Percentiles rank a stretch among this genome's conserved stretches.
These are phyloP conservation scores for Agrotis exclamationis DNA, from an alignment of 2,888 invertebrate genomes.

Conservation along the genomic window DNA sequence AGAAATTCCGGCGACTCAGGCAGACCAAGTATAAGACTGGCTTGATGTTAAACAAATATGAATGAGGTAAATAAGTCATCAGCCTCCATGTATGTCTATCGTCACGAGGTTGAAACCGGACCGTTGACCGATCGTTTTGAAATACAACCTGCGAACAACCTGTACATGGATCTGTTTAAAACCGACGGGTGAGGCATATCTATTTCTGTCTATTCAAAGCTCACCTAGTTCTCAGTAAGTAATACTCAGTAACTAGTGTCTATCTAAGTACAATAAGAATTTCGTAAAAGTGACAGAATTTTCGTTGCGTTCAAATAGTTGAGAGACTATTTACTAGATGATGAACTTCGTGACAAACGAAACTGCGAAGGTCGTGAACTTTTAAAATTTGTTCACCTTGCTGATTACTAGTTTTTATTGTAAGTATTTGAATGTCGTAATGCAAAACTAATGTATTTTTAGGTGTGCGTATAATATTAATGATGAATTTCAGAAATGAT, in stretches of 20 bases:
- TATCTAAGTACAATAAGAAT: slow-evolving; percentile 40
- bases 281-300: slow-evolving; percentile 60
- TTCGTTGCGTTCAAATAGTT: slow-evolving; percentile 32
- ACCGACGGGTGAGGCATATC: slow-evolving; percentile 49
- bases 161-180: slow-evolving; percentile 60
- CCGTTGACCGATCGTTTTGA: slow-evolving; percentile 68
- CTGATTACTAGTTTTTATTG: slow-evolving; percentile 66
- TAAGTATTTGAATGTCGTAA: slow-evolving; percentile 57
- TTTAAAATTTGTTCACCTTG: slow-evolving; percentile 81
- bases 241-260: slow-evolving; percentile 58
- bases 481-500: slow-evolving; percentile 9
- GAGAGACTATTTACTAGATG: slow-evolving; percentile 60
- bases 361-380: slow-evolving; percentile 81
- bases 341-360: slow-evolving; percentile 75
- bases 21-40: background rate
- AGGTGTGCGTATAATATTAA: slow-evolving; percentile 12
- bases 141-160: slow-evolving; percentile 60
- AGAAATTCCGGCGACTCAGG: no score
- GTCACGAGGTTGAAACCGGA: slow-evolving; percentile 37
- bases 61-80: slow-evolving; percentile 9
- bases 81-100: background rate
- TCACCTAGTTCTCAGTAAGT: slow-evolving; percentile 77
- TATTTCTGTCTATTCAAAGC: slow-evolving; percentile 68
- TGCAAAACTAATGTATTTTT: slow-evolving; percentile 32
- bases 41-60: background rate